Evolutionary conservation across 2,113 vertebrate species (phyloP).

Genomic region (Sprattus sprattus): DNA sequence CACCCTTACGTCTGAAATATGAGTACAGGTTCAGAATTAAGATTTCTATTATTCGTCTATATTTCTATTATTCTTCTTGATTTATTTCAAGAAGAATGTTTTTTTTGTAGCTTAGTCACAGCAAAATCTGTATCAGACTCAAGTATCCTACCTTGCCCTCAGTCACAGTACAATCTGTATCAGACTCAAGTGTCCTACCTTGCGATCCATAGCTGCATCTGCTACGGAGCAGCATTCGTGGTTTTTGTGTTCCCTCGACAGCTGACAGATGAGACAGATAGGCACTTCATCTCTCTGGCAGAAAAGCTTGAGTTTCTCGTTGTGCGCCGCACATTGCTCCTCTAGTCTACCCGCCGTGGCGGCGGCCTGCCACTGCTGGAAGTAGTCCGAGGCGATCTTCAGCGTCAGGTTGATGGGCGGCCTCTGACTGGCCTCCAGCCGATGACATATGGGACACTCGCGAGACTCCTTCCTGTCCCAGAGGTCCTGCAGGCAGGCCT

Average conservation of each 20-base stretch:
- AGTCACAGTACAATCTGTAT: neutral
- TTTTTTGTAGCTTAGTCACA: conserved; percentile 29
- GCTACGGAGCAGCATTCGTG: conserved; percentile 56
- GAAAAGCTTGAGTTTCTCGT: conserved; percentile 57
- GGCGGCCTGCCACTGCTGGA: conserved; percentile 23
- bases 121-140: neutral
- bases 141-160: conserved; percentile 57
- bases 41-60: too few relatives aligned
- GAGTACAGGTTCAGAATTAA: too few relatives aligned
- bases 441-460: conserved; percentile 60
- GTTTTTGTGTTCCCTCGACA: conserved; percentile 59
- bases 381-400: conserved; percentile 56
- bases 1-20: too few relatives aligned
- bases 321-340: conserved; percentile 54
- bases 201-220: conserved; percentile 58
- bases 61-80: too few relatives aligned
- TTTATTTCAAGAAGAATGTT: too few relatives aligned
- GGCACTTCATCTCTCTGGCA: conserved; percentile 61
- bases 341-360: neutral
- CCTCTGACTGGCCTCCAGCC: conserved; percentile 36
- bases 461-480: conserved; percentile 59
- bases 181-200: conserved; percentile 45
- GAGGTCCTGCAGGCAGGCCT: conserved; percentile 56
- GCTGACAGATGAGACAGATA: conserved; percentile 59
- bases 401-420: conserved; percentile 65